Conservation (phyloP, 2,888 invertebrate species). For the Agrochola lota region DNA sequence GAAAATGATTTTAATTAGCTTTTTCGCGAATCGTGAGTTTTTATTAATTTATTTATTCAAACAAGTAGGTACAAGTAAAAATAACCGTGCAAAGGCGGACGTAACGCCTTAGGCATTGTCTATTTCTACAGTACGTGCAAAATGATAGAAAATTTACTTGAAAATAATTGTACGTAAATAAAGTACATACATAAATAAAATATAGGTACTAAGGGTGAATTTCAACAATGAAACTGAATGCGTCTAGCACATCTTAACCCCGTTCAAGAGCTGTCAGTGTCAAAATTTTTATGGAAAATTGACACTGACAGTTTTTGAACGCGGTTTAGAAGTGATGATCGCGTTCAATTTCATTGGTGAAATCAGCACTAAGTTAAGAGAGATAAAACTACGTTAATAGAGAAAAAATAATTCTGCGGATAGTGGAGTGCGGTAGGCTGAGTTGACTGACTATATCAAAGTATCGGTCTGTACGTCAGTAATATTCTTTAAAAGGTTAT, state of each 20-base stretch:
- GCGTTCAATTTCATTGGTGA: too few relatives aligned
- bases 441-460: too few relatives aligned
- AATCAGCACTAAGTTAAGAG: neutral
- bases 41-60: neutral
- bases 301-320: too few relatives aligned
- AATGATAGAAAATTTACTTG: neutral
- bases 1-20: conserved; percentile 1
- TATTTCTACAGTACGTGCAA: neutral
- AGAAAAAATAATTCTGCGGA: neutral
- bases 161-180: neutral
- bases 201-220: neutral
- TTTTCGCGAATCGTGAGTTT: neutral
- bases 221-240: too few relatives aligned
- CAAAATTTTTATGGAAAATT: too few relatives aligned
- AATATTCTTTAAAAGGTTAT: too few relatives aligned
- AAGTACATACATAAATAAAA: neutral
- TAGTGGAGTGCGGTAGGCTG: too few relatives aligned
- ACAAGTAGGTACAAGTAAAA: neutral
- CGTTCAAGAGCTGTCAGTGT: too few relatives aligned
- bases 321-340: too few relatives aligned
- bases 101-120: neutral
- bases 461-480: too few relatives aligned
- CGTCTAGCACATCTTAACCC: too few relatives aligned
- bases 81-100: neutral
- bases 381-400: neutral